Percentiles rank a stretch among this genome's conserved stretches.
Evolutionary conservation across 1,140 invertebrate species (phyloP).

Genomic region (Megalopta genalis): DNA sequence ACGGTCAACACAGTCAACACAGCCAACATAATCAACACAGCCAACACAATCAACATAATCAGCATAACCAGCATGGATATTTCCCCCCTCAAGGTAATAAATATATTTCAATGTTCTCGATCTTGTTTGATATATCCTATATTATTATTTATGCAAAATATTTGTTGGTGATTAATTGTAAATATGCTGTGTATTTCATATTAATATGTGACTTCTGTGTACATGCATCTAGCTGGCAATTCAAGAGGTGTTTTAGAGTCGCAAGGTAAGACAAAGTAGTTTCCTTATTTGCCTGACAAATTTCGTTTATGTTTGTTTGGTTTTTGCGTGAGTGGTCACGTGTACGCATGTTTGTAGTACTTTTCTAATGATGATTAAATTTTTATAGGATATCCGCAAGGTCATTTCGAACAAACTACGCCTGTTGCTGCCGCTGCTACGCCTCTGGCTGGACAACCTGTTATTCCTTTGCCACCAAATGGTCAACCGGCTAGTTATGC

Average conservation of each 20-base stretch:
- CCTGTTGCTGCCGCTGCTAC: conserved; percentile 68
- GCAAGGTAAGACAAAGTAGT: conserved; percentile 72
- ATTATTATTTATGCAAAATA: not conserved
- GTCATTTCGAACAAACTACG: conserved; percentile 74
- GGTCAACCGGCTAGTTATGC: conserved; percentile 76
- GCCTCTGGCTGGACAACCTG: conserved; percentile 71
- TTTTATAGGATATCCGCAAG: conserved; percentile 70
- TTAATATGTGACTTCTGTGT: conserved; percentile 67
- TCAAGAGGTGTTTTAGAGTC: conserved; percentile 77
- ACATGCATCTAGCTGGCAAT: conserved; percentile 77
- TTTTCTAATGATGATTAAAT: not conserved
- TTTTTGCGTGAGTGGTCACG: not conserved
- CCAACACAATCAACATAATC: conserved; percentile 63
- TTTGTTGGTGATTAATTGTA: conserved; percentile 16
- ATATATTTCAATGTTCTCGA: not conserved
- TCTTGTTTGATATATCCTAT: not conserved
- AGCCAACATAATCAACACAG: conserved; percentile 64
- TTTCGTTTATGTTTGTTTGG: not conserved
- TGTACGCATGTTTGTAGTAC: not conserved
- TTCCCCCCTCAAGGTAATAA: conserved; percentile 73
- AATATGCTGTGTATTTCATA: conserved; percentile 27
- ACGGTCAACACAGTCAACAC: conserved; percentile 51
- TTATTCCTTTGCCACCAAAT: conserved; percentile 74
- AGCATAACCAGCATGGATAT: conserved; percentile 66
- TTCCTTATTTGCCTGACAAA: not conserved